Conservation (phyloP, 2,113 vertebrate species). For the Anser cygnoides region DNA sequence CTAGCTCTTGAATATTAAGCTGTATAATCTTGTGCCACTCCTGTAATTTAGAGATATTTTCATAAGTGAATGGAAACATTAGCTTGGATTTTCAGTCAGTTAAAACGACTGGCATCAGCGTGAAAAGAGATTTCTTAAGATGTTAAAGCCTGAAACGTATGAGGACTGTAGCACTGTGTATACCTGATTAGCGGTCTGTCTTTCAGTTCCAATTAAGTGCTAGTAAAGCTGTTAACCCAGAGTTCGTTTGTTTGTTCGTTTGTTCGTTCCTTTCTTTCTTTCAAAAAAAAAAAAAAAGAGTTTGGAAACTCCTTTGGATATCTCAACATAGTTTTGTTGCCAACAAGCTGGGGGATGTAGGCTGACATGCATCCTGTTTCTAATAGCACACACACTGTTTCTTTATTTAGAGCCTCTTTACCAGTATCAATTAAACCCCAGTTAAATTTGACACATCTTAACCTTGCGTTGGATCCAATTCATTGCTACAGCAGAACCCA, state of each 20-base stretch:
- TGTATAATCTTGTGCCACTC: neutral
- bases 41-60: neutral
- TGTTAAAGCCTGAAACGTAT: neutral
- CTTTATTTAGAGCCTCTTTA: constrained; percentile 87
- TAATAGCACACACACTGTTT: constrained; percentile 77
- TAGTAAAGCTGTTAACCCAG: constrained; percentile 45
- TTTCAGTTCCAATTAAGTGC: constrained; percentile 18
- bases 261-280: neutral
- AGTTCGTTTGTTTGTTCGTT: no score
- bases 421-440: constrained; percentile 91
- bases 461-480: constrained; percentile 87
- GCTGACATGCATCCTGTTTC: constrained; percentile 73
- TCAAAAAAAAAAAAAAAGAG: neutral
- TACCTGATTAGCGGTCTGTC: neutral
- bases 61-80: neutral
- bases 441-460: constrained; percentile 92
- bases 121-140: neutral
- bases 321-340: constrained; percentile 65
- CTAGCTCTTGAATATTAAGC: neutral
- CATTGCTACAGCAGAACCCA: constrained; percentile 86
- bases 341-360: constrained; percentile 68
- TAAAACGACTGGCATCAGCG: neutral
- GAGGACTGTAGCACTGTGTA: neutral
- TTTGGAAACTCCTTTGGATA: constrained; percentile 76
- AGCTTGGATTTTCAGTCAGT: neutral